phyloP scores from a whole-genome alignment of 2,888 invertebrate species.

The Molorchus minor region DNA sequence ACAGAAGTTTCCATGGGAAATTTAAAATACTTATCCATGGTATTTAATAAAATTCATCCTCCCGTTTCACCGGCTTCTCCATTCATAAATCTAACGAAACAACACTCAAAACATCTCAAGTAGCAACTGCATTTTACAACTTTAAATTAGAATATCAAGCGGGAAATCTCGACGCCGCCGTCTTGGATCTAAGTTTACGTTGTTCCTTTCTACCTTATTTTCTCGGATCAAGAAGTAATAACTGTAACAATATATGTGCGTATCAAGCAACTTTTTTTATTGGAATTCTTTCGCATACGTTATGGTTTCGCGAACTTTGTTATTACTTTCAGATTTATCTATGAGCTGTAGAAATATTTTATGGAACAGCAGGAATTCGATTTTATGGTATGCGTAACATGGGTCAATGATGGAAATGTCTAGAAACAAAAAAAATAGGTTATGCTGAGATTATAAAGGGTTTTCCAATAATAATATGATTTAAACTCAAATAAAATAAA shows the following conservation, averaged over 20 bases:
- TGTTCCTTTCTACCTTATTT: conserved; percentile 46
- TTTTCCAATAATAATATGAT: too few relatives aligned
- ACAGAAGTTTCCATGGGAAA: too few relatives aligned
- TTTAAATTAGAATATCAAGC: conserved; percentile 51
- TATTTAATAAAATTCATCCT: conserved; percentile 10
- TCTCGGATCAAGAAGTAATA: conserved; percentile 50
- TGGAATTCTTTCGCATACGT: conserved; percentile 42
- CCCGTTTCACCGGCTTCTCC: conserved; percentile 11
- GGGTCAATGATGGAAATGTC: too few relatives aligned
- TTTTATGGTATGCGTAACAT: too few relatives aligned
- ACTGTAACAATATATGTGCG: conserved; percentile 51
- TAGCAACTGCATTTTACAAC: conserved; percentile 48
- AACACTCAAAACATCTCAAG: conserved; percentile 43
- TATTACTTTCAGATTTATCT: conserved; percentile 24
- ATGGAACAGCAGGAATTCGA: not conserved
- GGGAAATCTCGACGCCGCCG: conserved; percentile 42
- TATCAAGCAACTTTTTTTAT: conserved; percentile 49
- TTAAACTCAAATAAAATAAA: too few relatives aligned
- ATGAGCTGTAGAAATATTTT: conserved; percentile 20
- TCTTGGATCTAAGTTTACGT: conserved; percentile 37
- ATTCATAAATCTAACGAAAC: conserved; percentile 45
- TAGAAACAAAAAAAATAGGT: too few relatives aligned
- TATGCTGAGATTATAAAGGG: too few relatives aligned
- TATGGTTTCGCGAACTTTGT: conserved; percentile 19
- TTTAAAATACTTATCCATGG: conserved; percentile 6